phyloP scores from a whole-genome alignment of 2,113 vertebrate genomes.

The Cyphomyrus plagiostoma region DNA sequence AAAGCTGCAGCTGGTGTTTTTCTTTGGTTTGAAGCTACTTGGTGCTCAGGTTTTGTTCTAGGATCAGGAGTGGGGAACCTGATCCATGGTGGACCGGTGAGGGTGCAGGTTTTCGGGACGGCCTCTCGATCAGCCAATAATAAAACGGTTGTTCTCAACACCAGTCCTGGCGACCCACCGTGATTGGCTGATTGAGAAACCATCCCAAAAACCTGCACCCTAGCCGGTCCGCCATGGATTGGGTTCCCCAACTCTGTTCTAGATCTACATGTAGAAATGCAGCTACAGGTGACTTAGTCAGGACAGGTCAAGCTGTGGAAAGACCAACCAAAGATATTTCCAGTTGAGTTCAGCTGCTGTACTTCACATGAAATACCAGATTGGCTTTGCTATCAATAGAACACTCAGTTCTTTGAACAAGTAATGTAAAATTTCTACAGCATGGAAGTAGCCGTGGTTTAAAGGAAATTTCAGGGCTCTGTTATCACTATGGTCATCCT shows the following conservation, averaged over 20 bases:
- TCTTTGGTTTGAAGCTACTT: neutral
- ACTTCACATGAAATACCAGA: neutral
- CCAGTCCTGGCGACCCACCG: no score
- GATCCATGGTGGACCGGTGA: no score
- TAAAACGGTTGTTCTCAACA: no score
- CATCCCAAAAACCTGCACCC: no score
- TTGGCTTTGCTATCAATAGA: neutral
- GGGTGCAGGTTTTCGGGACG: no score
- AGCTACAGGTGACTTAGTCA: neutral
- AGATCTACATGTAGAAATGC: neutral
- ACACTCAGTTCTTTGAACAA: neutral
- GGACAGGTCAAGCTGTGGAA: neutral
- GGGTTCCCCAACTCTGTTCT: neutral
- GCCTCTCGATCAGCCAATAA: no score
- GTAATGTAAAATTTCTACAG: neutral
- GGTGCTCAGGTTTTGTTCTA: neutral
- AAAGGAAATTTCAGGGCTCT: neutral
- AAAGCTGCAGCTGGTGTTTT: neutral
- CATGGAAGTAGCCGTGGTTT: neutral
- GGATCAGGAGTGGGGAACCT: neutral
- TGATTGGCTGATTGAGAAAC: no score
- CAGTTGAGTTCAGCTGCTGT: neutral
- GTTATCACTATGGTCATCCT: neutral
- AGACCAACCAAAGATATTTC: neutral
- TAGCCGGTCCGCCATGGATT: no score